A percentile compares a stretch with the other conserved stretches of the same genome.
Conservation (phyloP, 2,888 invertebrate species). For the Barypeithes pellucidus region DNA sequence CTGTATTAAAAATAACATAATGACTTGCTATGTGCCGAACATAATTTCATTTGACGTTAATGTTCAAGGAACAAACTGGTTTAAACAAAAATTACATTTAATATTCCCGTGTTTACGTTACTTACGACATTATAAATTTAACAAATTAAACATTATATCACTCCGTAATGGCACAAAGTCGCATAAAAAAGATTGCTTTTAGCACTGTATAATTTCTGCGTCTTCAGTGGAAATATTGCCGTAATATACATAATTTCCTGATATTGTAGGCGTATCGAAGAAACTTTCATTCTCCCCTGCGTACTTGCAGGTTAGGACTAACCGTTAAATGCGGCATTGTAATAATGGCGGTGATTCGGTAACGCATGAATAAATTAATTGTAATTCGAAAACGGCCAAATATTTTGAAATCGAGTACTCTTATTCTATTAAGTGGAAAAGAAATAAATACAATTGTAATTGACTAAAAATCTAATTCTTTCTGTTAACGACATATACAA, state of each 20-base stretch:
- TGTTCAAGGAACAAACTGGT: neutral
- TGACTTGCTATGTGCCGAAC: neutral
- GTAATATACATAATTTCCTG: slow-evolving; percentile 45
- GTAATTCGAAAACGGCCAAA: no score
- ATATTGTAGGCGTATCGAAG: slow-evolving; percentile 7
- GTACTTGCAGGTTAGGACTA: slow-evolving; percentile 2
- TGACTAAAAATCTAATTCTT: no score
- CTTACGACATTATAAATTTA: slow-evolving; percentile 28
- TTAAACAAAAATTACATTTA: slow-evolving; percentile 18
- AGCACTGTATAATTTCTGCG: slow-evolving; percentile 42
- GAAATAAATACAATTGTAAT: no score
- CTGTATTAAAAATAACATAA: neutral
- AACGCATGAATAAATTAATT: no score
- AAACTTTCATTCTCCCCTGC: slow-evolving; percentile 8
- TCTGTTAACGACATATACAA: no score
- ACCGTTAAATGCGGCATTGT: neutral
- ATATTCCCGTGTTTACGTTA: slow-evolving; percentile 28
- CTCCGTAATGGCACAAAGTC: slow-evolving; percentile 27
- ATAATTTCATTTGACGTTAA: slow-evolving; percentile 20
- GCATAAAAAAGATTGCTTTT: slow-evolving; percentile 46
- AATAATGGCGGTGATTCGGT: no score
- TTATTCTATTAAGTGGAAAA: no score
- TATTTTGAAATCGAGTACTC: no score
- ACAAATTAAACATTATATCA: slow-evolving; percentile 33
- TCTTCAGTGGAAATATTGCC: slow-evolving; percentile 39